phyloP scores from a whole-genome alignment of 92 coral and sea anemone genomes.

The Epizoanthus ramosus region DNA sequence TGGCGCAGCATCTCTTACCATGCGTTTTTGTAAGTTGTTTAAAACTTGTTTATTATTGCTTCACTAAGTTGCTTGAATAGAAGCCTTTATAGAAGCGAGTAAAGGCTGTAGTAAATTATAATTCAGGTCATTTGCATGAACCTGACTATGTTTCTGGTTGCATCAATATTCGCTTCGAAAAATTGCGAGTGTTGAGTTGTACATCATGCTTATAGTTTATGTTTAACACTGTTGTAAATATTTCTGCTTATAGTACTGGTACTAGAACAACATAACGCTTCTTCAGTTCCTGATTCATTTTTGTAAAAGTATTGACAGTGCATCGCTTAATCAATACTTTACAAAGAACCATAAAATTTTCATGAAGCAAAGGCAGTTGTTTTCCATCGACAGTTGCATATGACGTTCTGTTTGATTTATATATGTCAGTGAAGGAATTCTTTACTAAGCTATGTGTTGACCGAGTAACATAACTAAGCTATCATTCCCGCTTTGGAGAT shows the following conservation, averaged over 20 bases:
- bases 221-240: neutral
- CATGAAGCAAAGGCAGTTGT: constrained; percentile 18
- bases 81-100: neutral
- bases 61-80: neutral
- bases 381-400: neutral
- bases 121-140: constrained; percentile 15
- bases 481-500: constrained; percentile 18
- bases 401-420: neutral
- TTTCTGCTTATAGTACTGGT: neutral
- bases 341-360: constrained; percentile 18
- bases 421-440: neutral
- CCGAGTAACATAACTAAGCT: neutral
- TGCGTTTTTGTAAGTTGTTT: constrained; percentile 57
- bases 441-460: constrained; percentile 1
- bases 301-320: constrained; percentile 3
- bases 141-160: neutral
- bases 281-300: neutral
- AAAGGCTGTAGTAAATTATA: neutral
- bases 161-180: neutral
- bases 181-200: too few relatives aligned
- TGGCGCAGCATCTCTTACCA: constrained; percentile 58
- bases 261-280: neutral
- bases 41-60: neutral
- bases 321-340: neutral
- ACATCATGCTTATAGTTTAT: neutral